Conservation (phyloP, 2,888 invertebrate species). For the Cataglyphis cursor region DNA sequence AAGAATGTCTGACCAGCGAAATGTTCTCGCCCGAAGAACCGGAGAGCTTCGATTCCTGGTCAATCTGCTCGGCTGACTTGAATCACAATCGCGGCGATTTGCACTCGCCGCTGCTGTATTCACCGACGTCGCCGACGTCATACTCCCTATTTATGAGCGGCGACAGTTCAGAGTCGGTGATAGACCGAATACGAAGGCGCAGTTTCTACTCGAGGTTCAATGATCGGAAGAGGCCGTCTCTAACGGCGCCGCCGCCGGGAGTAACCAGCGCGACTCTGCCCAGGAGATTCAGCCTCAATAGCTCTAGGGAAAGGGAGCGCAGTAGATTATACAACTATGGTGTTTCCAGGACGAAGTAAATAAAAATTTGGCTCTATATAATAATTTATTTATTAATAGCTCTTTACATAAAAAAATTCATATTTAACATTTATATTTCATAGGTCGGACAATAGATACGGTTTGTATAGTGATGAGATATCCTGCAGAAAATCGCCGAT, state of each 20-base stretch:
- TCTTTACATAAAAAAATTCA: neutral
- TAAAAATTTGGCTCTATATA: neutral
- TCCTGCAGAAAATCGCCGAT: conserved; percentile 77
- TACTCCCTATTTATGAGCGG: conserved; percentile 77
- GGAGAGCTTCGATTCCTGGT: conserved; percentile 90
- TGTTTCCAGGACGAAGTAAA: conserved; percentile 24
- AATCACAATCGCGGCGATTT: conserved; percentile 82
- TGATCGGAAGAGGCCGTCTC: conserved; percentile 92
- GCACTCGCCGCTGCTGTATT: conserved; percentile 87
- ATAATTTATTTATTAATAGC: neutral
- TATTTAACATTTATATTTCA: conserved; percentile 10
- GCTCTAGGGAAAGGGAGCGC: conserved; percentile 74
- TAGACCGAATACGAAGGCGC: conserved; percentile 95
- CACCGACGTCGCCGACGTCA: conserved; percentile 66
- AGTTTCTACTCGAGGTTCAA: conserved; percentile 97
- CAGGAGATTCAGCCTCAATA: conserved; percentile 85
- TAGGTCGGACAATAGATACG: conserved; percentile 75
- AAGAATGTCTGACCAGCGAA: conserved; percentile 45
- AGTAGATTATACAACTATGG: conserved; percentile 33
- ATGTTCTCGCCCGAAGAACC: conserved; percentile 87
- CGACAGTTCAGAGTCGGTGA: conserved; percentile 90
- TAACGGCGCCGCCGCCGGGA: conserved; percentile 88
- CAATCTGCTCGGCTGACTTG: conserved; percentile 88
- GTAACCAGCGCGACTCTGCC: conserved; percentile 84
- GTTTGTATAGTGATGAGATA: conserved; percentile 78